Evolutionary conservation across 1,140 invertebrate species (phyloP).

Genomic region (Zophobas morio): DNA sequence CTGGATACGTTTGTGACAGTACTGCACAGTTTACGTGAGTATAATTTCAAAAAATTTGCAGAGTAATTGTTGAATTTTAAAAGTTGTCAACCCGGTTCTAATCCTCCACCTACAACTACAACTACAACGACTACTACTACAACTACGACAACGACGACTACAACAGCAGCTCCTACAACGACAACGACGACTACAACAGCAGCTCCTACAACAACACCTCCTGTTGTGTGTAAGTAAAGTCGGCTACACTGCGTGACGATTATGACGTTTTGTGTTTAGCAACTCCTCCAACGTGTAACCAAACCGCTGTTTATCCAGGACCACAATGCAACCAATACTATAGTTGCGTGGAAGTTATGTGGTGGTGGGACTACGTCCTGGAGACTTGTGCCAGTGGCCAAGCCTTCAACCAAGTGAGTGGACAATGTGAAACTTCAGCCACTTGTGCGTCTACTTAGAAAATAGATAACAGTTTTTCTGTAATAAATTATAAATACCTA

Average conservation of each 20-base stretch:
- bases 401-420: background rate
- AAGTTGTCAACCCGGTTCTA: background rate
- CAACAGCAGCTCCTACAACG: background rate
- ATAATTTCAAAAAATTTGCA: background rate
- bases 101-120: background rate
- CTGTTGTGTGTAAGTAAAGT: background rate
- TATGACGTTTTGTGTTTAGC: background rate
- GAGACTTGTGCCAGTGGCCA: slow-evolving; percentile 28
- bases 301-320: slow-evolving; percentile 2
- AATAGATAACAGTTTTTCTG: background rate
- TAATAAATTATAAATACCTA: too few relatives aligned
- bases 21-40: slow-evolving; percentile 3
- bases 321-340: slow-evolving; percentile 36
- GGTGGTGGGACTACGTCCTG: slow-evolving; percentile 29
- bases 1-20: background rate
- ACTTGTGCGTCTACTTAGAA: background rate
- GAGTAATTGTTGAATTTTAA: background rate
- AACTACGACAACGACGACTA: background rate
- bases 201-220: slow-evolving; percentile 1
- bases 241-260: background rate
- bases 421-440: slow-evolving; percentile 6
- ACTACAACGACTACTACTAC: slow-evolving; percentile 8
- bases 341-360: slow-evolving; percentile 17
- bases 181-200: slow-evolving; percentile 15
- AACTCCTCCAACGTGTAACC: background rate